Conservation (phyloP, 2,888 invertebrate species). For the Lacanobia oleracea region DNA sequence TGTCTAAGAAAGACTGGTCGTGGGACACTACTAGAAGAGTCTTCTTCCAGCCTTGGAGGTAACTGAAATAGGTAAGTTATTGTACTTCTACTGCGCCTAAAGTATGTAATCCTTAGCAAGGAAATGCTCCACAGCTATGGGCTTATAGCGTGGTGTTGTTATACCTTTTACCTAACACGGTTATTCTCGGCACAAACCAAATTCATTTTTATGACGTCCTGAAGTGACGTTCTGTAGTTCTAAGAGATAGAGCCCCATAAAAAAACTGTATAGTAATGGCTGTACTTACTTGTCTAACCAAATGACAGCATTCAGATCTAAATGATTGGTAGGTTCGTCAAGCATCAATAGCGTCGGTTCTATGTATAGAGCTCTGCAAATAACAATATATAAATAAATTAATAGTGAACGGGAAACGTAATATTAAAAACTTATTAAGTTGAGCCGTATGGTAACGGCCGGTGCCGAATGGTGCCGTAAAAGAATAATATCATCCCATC, state of each 20-base stretch:
- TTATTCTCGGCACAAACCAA: not conserved
- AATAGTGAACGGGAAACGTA: not conserved
- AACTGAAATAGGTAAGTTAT: constrained; percentile 89
- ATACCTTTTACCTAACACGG: not conserved
- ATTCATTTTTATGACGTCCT: not conserved
- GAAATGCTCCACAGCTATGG: not conserved
- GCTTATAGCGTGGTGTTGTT: not conserved
- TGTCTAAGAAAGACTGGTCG: constrained; percentile 99
- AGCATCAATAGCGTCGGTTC: constrained; percentile 99
- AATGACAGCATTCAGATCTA: constrained; percentile 99
- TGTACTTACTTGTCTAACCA: constrained; percentile 99
- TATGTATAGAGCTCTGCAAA: constrained; percentile 96
- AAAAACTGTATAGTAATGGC: not conserved
- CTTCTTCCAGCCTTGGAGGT: constrained; percentile 99
- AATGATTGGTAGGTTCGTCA: constrained; percentile 99
- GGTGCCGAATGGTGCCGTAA: too few species aligned
- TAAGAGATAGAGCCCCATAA: too few species aligned
- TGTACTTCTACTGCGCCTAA: not conserved
- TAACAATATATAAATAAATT: constrained; percentile 14
- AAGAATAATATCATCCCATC: too few species aligned
- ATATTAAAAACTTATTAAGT: not conserved
- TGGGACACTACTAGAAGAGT: constrained; percentile 99
- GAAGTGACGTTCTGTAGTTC: not conserved
- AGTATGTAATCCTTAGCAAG: not conserved
- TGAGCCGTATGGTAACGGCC: too few species aligned